Conservation (phyloP, 2,113 vertebrate genomes). For the Uropsilus gracilis region DNA sequence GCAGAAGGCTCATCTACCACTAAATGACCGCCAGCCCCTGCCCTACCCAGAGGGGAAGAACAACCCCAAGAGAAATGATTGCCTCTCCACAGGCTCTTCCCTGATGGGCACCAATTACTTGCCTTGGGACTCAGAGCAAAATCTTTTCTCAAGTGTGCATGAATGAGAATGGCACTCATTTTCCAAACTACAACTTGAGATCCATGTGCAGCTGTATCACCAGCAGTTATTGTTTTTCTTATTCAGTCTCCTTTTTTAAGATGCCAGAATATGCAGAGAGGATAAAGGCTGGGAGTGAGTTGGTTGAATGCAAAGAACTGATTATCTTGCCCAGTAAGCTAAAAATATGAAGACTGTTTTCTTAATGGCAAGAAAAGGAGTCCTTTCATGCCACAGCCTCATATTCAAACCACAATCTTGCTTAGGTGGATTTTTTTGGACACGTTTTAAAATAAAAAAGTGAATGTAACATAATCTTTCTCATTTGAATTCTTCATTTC, state of each 20-base stretch:
- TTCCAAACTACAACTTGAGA: slow-evolving; percentile 46
- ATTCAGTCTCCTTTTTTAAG: background rate
- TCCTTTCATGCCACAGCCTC: background rate
- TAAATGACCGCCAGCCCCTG: slow-evolving; percentile 47
- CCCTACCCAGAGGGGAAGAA: slow-evolving; percentile 32
- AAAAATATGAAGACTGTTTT: slow-evolving; percentile 14
- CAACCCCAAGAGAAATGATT: slow-evolving; percentile 53
- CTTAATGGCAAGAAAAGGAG: slow-evolving; percentile 9
- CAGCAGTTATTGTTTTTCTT: background rate
- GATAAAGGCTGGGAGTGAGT: background rate
- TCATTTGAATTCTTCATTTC: slow-evolving; percentile 17
- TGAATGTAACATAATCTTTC: background rate
- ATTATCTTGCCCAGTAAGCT: background rate
- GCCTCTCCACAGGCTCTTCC: slow-evolving; percentile 58
- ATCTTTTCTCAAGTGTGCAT: slow-evolving; percentile 6
- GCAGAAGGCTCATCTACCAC: slow-evolving; percentile 62
- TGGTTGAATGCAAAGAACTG: background rate
- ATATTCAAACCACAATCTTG: background rate
- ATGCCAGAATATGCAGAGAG: background rate
- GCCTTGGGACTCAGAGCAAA: slow-evolving; percentile 14
- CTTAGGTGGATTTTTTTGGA: background rate
- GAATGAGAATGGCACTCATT: slow-evolving; percentile 50
- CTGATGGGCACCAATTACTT: slow-evolving; percentile 57
- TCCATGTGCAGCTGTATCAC: background rate
- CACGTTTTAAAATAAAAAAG: background rate